Evolutionary conservation across 2,797 vertebrate genomes (phyloP).

Genomic region (Sylvia borin): DNA sequence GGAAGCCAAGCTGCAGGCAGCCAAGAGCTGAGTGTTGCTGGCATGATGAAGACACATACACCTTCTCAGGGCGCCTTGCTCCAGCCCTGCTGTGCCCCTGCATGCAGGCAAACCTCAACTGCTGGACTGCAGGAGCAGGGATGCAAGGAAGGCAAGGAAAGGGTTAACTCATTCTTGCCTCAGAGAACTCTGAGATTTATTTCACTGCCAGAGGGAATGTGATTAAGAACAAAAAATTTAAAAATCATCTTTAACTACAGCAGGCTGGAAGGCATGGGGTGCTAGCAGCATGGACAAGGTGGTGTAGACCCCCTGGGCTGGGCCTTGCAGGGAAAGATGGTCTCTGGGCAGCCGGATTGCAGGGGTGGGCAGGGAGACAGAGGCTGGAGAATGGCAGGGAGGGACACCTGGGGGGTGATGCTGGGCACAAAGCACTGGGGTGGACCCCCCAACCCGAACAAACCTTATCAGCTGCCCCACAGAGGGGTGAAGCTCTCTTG

Average conservation of each 20-base stretch:
- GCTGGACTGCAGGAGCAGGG: background rate
- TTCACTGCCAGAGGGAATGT: slow-evolving; percentile 23
- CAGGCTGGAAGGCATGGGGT: slow-evolving; percentile 3
- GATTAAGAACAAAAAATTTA: background rate
- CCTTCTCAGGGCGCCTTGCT: background rate
- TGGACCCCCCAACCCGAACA: background rate
- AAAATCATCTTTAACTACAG: slow-evolving; percentile 45
- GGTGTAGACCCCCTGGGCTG: background rate
- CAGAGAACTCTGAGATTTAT: slow-evolving; percentile 48
- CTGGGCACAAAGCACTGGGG: background rate
- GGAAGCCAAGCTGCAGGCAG: background rate
- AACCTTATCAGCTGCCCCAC: background rate
- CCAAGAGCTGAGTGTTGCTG: background rate
- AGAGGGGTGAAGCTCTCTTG: background rate
- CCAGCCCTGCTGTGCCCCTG: background rate
- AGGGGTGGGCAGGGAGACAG: background rate
- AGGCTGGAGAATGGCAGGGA: accelerated
- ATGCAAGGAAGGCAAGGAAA: background rate
- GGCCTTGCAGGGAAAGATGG: background rate
- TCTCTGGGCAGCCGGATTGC: background rate
- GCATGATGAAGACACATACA: accelerated
- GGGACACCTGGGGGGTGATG: background rate
- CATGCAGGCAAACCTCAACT: accelerated
- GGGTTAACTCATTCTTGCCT: background rate
- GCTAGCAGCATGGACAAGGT: background rate